phyloP scores from a whole-genome alignment of 2,113 vertebrate species.

The Crotalus tigris region DNA sequence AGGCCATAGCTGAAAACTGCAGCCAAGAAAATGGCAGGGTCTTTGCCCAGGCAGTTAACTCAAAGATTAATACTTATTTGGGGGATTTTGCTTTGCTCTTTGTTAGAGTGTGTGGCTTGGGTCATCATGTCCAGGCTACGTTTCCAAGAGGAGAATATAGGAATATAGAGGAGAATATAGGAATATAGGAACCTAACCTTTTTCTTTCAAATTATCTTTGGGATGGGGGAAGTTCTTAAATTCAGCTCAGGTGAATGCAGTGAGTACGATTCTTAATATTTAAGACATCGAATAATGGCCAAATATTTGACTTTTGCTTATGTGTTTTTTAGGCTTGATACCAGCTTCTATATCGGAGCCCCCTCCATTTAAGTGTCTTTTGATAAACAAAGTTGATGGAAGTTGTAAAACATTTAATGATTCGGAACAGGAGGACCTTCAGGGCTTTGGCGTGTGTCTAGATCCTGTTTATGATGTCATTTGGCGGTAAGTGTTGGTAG shows the following conservation, averaged over 20 bases:
- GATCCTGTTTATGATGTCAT: slow-evolving; percentile 99
- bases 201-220: neutral
- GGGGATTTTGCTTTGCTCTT: neutral
- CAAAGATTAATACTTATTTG: neutral
- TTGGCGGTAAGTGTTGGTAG: slow-evolving; percentile 84
- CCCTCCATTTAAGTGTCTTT: slow-evolving; percentile 95
- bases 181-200: neutral
- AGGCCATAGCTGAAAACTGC: neutral
- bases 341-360: slow-evolving; percentile 93
- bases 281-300: neutral
- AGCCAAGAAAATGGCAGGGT: neutral
- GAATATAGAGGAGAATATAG: neutral
- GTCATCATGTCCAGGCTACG: neutral
- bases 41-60: neutral
- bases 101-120: neutral
- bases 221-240: neutral
- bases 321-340: slow-evolving; percentile 78
- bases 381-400: slow-evolving; percentile 98
- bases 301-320: neutral
- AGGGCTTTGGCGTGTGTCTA: slow-evolving; percentile 95
- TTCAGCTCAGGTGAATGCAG: neutral
- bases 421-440: slow-evolving; percentile 97
- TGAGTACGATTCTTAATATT: neutral
- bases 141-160: neutral
- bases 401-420: slow-evolving; percentile 99